Percentiles rank a stretch among this genome's conserved stretches.
These are phyloP conservation scores for Montipora sp. DNA, from an alignment of 64 coral and sea anemone species.

Conservation along the genomic window DNA sequence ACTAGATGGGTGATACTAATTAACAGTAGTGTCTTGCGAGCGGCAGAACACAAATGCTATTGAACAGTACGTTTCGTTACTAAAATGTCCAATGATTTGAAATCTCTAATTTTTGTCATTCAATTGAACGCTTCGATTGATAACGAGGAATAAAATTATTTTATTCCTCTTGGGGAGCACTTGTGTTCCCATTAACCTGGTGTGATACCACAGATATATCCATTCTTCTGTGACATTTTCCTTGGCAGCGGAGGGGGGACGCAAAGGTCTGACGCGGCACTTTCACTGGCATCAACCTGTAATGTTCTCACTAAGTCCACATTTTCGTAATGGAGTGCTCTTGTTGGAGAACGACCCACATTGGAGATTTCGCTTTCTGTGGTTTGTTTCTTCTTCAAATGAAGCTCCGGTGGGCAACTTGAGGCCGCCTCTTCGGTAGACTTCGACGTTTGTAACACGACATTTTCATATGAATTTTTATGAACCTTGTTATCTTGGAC, in stretches of 20 bases:
- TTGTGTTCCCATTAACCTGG: neutral
- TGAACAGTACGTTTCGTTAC: too few species aligned
- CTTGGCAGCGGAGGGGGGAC: neutral
- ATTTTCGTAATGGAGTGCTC: conserved; percentile 34
- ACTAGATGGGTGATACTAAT: too few species aligned
- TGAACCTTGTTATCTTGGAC: neutral
- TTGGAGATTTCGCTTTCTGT: neutral
- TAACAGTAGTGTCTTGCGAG: too few species aligned
- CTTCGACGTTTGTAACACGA: neutral
- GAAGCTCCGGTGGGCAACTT: conserved; percentile 2
- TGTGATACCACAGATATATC: neutral
- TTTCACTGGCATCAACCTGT: too few species aligned
- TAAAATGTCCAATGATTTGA: neutral
- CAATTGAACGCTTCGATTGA: too few species aligned
- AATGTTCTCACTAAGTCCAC: neutral
- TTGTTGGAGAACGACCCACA: neutral
- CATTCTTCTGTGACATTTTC: conserved; percentile 31
- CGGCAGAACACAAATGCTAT: too few species aligned
- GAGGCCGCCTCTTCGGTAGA: neutral
- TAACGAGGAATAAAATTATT: too few species aligned
- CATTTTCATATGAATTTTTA: conserved; percentile 22
- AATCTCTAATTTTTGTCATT: neutral
- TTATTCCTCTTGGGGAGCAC: too few species aligned
- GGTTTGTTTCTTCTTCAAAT: neutral
- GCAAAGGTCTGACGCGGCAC: neutral